Conservation (phyloP, 2,113 vertebrate species). For the Gavia stellata region DNA sequence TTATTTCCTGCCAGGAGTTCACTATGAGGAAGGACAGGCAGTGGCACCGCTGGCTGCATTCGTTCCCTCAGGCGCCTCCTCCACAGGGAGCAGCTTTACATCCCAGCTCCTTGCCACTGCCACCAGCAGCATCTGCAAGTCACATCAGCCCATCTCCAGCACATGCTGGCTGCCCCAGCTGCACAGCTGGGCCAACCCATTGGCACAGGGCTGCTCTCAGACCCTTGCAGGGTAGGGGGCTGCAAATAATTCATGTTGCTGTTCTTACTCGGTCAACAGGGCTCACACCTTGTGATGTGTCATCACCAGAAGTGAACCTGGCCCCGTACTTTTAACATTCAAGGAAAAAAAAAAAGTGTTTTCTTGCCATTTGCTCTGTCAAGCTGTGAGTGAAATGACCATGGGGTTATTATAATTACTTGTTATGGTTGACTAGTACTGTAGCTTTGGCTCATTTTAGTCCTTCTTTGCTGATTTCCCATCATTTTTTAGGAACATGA, state of each 20-base stretch:
- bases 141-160: background rate
- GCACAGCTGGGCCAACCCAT: background rate
- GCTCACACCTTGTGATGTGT: background rate
- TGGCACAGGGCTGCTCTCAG: background rate
- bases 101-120: background rate
- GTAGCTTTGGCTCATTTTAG: background rate
- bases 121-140: background rate
- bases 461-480: background rate
- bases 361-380: background rate
- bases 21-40: background rate
- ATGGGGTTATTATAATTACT: constrained; percentile 21
- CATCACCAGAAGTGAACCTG: background rate
- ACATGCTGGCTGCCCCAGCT: background rate
- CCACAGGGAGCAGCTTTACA: background rate
- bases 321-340: background rate
- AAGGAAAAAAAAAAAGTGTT: background rate
- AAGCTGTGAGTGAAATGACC: constrained; percentile 34
- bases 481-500: background rate
- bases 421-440: background rate
- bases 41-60: background rate
- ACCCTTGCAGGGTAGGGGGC: background rate
- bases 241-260: background rate
- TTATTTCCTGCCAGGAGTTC: background rate
- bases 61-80: too few relatives aligned
- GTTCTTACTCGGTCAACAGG: background rate